Evolutionary conservation across 1,140 invertebrate genomes (phyloP).

Genomic region (Magallana ariakensis): DNA sequence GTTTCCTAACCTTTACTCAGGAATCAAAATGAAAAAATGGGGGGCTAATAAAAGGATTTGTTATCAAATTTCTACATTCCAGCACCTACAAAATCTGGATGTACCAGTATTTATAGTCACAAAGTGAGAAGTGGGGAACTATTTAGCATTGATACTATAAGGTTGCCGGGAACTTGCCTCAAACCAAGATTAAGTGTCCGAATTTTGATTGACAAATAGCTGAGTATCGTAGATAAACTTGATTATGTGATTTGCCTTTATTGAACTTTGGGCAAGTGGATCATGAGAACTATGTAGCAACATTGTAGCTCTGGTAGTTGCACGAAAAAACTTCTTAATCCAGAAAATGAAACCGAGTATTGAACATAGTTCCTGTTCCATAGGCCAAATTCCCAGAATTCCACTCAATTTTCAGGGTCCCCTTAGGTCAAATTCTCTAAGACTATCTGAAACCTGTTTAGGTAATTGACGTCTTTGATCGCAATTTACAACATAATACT

Average conservation of each 20-base stretch:
- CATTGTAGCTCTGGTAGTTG: background rate
- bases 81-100: background rate
- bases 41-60: background rate
- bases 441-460: conserved; percentile 34
- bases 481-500: conserved; percentile 29
- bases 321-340: background rate
- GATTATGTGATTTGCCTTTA: conserved; percentile 29
- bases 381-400: conserved; percentile 18
- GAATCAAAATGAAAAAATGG: background rate
- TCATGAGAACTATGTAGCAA: conserved; percentile 1
- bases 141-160: background rate
- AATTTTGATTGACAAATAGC: conserved; percentile 15
- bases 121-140: background rate
- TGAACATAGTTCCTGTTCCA: background rate
- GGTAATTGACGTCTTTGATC: conserved; percentile 25
- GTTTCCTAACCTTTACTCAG: background rate
- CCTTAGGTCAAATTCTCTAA: background rate
- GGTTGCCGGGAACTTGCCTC: conserved; percentile 23
- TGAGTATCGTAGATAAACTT: conserved; percentile 16
- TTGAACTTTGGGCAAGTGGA: conserved; percentile 20
- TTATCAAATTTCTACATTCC: conserved; percentile 1
- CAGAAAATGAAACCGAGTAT: background rate
- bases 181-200: background rate
- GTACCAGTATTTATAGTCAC: background rate
- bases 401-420: conserved; percentile 3